Conservation (phyloP, 1,140 invertebrate species). For the Diplogasteroides magnus region DNA sequence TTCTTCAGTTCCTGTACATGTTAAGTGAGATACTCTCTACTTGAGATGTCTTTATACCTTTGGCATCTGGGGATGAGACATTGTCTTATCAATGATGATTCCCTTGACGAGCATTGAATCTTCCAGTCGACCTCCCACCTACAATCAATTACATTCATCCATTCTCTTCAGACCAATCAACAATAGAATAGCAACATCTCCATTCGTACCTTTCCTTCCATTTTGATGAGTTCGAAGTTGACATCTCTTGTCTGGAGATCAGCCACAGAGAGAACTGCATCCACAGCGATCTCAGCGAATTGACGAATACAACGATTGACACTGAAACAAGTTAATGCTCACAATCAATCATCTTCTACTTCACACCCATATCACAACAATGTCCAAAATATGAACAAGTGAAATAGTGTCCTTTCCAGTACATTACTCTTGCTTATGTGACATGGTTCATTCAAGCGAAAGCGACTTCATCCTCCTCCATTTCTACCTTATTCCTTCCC, state of each 20-base stretch:
- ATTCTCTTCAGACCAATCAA: background rate
- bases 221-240: constrained; percentile 98
- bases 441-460: no score
- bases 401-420: background rate
- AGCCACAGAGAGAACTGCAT: constrained; percentile 86
- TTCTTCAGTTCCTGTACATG: background rate
- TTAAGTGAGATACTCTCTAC: background rate
- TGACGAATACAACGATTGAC: constrained; percentile 69
- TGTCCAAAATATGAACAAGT: background rate
- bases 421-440: no score
- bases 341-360: background rate
- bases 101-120: constrained; percentile 93
- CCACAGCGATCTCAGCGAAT: constrained; percentile 97
- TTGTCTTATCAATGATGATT: constrained; percentile 95
- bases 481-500: no score
- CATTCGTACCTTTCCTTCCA: constrained; percentile 76
- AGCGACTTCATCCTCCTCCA: no score
- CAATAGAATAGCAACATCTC: background rate
- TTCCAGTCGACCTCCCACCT: constrained; percentile 87
- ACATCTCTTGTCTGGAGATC: constrained; percentile 90
- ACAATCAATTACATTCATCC: constrained; percentile 11
- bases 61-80: constrained; percentile 99
- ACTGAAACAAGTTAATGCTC: constrained; percentile 34
- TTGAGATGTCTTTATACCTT: constrained; percentile 4
- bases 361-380: background rate